A percentile compares a stretch with the other conserved stretches of the same genome.
Conservation (phyloP, 2,888 invertebrate genomes). For the Scrobipalpa costella region DNA sequence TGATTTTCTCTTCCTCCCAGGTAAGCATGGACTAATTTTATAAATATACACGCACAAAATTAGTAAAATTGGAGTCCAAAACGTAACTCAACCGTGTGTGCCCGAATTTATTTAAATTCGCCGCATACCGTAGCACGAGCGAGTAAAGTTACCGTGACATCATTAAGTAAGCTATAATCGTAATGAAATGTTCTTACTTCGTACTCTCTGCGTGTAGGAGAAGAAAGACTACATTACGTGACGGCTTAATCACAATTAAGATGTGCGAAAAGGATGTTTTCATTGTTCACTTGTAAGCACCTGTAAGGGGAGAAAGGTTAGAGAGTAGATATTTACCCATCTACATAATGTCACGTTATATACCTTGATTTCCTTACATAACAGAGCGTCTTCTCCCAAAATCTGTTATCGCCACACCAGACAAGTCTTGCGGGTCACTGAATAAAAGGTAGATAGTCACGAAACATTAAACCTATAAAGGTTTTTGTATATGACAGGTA, state of each 20-base stretch:
- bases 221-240: conserved; percentile 49
- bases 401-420: no score
- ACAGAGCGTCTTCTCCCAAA: no score
- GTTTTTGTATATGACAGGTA: no score
- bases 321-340: no score
- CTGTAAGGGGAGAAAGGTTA: conserved; percentile 31
- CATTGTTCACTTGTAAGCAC: conserved; percentile 40
- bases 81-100: conserved; percentile 53
- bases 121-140: conserved; percentile 53
- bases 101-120: conserved; percentile 66
- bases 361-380: no score
- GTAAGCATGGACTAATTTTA: no score
- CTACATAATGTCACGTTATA: no score
- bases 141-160: conserved; percentile 63
- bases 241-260: conserved; percentile 59
- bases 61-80: conserved; percentile 33
- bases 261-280: conserved; percentile 50
- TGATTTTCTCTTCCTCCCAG: no score
- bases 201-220: conserved; percentile 55
- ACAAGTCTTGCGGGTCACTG: no score
- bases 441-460: no score
- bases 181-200: conserved; percentile 63
- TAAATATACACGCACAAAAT: neutral
- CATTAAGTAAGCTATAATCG: conserved; percentile 68
- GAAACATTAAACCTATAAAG: no score